These are phyloP conservation scores for Drosophila novamexicana DNA, from an alignment of 1,140 invertebrate species.

Conservation along the genomic window DNA sequence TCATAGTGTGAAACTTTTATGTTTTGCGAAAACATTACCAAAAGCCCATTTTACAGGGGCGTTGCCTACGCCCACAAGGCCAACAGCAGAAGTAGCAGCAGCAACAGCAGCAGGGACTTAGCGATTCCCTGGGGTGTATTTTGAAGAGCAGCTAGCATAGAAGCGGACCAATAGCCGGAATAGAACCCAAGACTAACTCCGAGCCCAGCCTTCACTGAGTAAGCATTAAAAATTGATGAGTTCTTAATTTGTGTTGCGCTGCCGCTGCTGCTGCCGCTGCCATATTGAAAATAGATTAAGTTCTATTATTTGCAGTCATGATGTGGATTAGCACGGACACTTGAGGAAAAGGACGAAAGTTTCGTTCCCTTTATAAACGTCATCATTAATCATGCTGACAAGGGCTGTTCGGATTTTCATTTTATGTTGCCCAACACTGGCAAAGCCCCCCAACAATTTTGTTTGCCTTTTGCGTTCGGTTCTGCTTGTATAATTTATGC, in stretches of 20 bases:
- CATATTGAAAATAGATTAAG: slow-evolving; percentile 83
- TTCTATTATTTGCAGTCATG: slow-evolving; percentile 83
- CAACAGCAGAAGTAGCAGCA: neutral
- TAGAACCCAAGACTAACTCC: slow-evolving; percentile 29
- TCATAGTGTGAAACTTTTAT: slow-evolving; percentile 75
- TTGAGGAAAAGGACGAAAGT: slow-evolving; percentile 49
- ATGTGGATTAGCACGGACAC: slow-evolving; percentile 82
- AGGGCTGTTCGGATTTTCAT: slow-evolving; percentile 76
- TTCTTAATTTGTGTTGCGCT: slow-evolving; percentile 81
- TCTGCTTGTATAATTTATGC: slow-evolving; percentile 77
- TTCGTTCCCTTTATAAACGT: slow-evolving; percentile 75
- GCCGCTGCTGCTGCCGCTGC: slow-evolving; percentile 46
- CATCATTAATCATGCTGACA: slow-evolving; percentile 83
- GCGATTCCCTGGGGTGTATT: slow-evolving; percentile 75
- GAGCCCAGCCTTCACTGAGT: slow-evolving; percentile 54
- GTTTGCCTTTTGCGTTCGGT: slow-evolving; percentile 55
- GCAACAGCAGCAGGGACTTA: slow-evolving; percentile 32
- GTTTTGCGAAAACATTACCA: slow-evolving; percentile 73
- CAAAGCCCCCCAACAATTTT: slow-evolving; percentile 59
- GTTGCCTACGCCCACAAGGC: slow-evolving; percentile 14
- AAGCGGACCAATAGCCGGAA: slow-evolving; percentile 12
- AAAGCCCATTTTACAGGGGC: slow-evolving; percentile 46
- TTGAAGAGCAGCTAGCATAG: slow-evolving; percentile 60
- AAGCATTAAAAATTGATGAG: slow-evolving; percentile 82
- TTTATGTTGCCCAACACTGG: slow-evolving; percentile 51